Conservation (phyloP, 1,140 invertebrate genomes). For the Scaptodrosophila lebanonensis region DNA sequence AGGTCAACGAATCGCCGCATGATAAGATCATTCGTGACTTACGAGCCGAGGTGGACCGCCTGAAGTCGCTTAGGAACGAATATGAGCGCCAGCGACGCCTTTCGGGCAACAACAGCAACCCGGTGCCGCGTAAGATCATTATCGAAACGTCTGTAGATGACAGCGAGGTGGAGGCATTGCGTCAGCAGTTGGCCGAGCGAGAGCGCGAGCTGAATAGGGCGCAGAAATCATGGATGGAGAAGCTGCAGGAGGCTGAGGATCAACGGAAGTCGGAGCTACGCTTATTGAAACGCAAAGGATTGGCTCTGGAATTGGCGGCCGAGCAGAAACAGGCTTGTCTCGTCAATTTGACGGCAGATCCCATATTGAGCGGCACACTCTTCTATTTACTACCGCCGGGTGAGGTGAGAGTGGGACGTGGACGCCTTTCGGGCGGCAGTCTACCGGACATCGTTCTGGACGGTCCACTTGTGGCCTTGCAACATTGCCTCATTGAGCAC, state of each 20-base stretch:
- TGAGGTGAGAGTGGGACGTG: constrained; percentile 77
- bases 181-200: constrained; percentile 81
- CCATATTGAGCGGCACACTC: constrained; percentile 83
- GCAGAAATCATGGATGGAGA: constrained; percentile 80
- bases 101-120: constrained; percentile 55
- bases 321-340: constrained; percentile 79
- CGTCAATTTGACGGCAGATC: constrained; percentile 84
- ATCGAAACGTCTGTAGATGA: constrained; percentile 77
- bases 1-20: constrained; percentile 93
- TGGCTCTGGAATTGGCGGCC: constrained; percentile 78
- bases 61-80: constrained; percentile 80
- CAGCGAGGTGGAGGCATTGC: constrained; percentile 77
- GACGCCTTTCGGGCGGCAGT: constrained; percentile 30
- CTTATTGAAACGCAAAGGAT: constrained; percentile 78
- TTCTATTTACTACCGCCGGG: constrained; percentile 81
- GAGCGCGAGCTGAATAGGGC: constrained; percentile 80
- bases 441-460: constrained; percentile 81
- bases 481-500: constrained; percentile 80
- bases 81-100: constrained; percentile 78
- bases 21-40: constrained; percentile 90
- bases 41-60: constrained; percentile 85
- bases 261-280: constrained; percentile 80
- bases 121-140: constrained; percentile 62
- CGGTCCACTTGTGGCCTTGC: constrained; percentile 81
- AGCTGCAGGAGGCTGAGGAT: constrained; percentile 80